Percentiles rank a stretch among this genome's conserved stretches.
Evolutionary conservation across 2,113 vertebrate genomes (phyloP).

Genomic region (Microtus richardsoni): DNA sequence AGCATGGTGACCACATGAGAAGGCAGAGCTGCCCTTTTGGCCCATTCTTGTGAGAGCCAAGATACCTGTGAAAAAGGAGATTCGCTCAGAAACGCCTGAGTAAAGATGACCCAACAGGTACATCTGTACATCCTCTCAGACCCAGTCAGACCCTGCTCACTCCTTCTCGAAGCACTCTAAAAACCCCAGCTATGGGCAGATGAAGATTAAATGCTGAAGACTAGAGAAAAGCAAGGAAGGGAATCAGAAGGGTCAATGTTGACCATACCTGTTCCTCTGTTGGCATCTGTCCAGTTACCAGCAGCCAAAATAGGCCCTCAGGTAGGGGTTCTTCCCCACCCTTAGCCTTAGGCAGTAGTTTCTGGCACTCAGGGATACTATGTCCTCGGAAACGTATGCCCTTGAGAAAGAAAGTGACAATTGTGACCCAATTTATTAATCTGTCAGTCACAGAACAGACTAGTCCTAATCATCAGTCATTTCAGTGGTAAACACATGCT

Average conservation of each 20-base stretch:
- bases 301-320: constrained; percentile 97
- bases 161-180: background rate
- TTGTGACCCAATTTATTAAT: constrained; percentile 29
- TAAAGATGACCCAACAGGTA: constrained; percentile 11
- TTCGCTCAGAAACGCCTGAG: background rate
- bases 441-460: background rate
- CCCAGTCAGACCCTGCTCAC: background rate
- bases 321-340: constrained; percentile 96
- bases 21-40: constrained; percentile 95
- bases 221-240: constrained; percentile 44
- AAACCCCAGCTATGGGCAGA: background rate
- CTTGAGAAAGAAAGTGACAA: constrained; percentile 82
- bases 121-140: background rate
- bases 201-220: constrained; percentile 12
- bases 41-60: constrained; percentile 98
- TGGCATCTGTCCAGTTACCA: constrained; percentile 95
- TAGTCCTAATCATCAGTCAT: background rate
- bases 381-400: constrained; percentile 97
- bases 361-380: constrained; percentile 98
- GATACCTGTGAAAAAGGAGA: constrained; percentile 86
- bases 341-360: constrained; percentile 93
- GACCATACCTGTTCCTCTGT: constrained; percentile 93
- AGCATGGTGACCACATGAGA: constrained; percentile 99
- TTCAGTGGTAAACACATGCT: background rate
- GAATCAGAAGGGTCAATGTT: background rate